Evolutionary conservation across 1,140 invertebrate species (phyloP).

Genomic region (Papilio aristodemus): DNA sequence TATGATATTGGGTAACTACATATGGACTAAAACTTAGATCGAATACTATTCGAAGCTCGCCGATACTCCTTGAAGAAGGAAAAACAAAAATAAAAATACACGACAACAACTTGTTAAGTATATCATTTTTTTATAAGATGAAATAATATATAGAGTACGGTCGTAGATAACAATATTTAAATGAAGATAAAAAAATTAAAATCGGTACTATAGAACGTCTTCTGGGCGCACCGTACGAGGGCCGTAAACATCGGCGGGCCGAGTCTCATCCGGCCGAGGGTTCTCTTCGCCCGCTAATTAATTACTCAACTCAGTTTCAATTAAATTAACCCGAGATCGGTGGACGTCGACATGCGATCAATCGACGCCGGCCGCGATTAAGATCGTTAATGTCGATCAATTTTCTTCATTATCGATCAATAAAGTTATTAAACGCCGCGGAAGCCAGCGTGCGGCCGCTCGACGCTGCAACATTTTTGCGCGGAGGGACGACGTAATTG

Average conservation of each 20-base stretch:
- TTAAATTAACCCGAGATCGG: conserved; percentile 72
- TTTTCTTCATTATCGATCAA: conserved; percentile 68
- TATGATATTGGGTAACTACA: no score
- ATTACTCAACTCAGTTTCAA: conserved; percentile 75
- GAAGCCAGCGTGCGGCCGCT: conserved; percentile 42
- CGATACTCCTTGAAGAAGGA: no score
- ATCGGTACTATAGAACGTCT: conserved; percentile 39
- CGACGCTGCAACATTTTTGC: conserved; percentile 24
- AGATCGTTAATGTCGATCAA: conserved; percentile 75
- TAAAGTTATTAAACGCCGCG: conserved; percentile 63
- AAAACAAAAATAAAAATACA: no score
- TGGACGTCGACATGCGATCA: conserved; percentile 67
- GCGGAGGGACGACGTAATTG: conserved; percentile 11
- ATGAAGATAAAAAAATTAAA: conserved; percentile 21
- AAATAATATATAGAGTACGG: no score
- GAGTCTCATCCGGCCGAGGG: conserved; percentile 59
- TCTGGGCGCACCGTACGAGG: conserved; percentile 50
- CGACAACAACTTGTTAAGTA: no score
- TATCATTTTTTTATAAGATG: no score
- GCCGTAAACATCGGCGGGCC: conserved; percentile 59
- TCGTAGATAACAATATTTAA: no score
- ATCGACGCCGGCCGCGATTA: conserved; percentile 66
- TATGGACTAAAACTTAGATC: no score
- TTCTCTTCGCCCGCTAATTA: conserved; percentile 74
- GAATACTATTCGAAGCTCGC: no score